Base-by-base conservation (phyloP, 2,888 invertebrate species). In the Sminthurides aquaticus region DNA sequence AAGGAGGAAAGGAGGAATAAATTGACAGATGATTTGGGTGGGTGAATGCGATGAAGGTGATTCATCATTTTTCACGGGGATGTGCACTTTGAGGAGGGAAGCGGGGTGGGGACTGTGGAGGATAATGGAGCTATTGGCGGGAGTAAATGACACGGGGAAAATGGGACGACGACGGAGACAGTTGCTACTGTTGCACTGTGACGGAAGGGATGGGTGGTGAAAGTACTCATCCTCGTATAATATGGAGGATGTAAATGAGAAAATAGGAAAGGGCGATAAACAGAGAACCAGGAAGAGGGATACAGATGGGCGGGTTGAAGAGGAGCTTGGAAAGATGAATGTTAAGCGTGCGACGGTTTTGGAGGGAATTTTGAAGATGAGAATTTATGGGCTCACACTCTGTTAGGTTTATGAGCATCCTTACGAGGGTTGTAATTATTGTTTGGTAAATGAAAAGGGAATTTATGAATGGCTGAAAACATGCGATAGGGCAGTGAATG, bases 351-450 rank as follows among this genome's bases (percentile, higher is more conserved):
- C 43, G 43, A 34, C 43, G 43, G 43, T n/a, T n/a, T n/a, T n/a
- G n/a, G n/a, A n/a, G 43, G 18, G 43, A 18, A 43, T 11, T 11
- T 43, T 43, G 8, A 43, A 20, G 22, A 52, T 52, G 52, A 52
- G 22, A 52, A 52, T 52, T 52, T 52, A 52, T 52, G 52, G 5
- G 20, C 52, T 52, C 22, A 52, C 52, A 52, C 52, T 52, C 20
- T 15, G 18, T 22, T 52, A 22, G 22, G 20, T 52, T 52, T 52
- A 52, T 52, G 52, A 20, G 52, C 22, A 5, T 20, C 52, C 52
- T 52, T 22, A 20, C 43, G 22, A 52, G 52, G 15, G 15, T 34
- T 34, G 43, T 34, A 34, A 34, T 34, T 34, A 34, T 34, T 34
- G 43, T 34, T 34, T 34, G 8, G 15, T 34, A 5, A 34, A 5